phyloP scores from a whole-genome alignment of 2,113 vertebrate genomes.

The Trichechus manatus region DNA sequence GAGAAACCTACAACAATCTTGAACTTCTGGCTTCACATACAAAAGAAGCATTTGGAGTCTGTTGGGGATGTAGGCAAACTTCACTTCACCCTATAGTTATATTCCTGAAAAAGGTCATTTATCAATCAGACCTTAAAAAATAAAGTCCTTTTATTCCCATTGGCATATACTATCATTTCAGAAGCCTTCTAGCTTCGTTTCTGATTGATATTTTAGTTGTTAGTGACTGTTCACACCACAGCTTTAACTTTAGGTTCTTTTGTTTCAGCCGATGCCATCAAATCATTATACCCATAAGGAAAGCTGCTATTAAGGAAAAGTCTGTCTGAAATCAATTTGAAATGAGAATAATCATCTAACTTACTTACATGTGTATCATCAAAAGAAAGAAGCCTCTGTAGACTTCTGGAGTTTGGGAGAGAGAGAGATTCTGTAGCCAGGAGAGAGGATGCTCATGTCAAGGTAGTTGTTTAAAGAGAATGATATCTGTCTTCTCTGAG shows the following conservation, averaged over 20 bases:
- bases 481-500: not conserved
- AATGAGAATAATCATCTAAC: not conserved
- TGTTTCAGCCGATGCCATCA: not conserved
- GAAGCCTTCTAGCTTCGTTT: slow-evolving; percentile 17
- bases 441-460: not conserved
- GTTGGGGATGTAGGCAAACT: not conserved
- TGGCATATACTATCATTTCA: slow-evolving; percentile 11
- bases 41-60: not conserved
- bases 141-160: not conserved
- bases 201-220: slow-evolving; percentile 30
- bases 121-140: slow-evolving; percentile 37
- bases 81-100: not conserved
- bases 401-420: not conserved
- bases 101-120: slow-evolving; percentile 48
- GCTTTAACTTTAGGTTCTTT: not conserved
- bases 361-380: not conserved
- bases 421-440: not conserved
- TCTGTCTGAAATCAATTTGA: slow-evolving; percentile 35
- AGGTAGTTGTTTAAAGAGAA: not conserved
- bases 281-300: not conserved
- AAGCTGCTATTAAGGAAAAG: not conserved
- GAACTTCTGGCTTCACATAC: slow-evolving; percentile 26
- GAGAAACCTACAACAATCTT: not conserved
- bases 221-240: not conserved
- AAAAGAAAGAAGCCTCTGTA: not conserved